These are phyloP conservation scores for Xanthia togata DNA, from an alignment of 2,888 invertebrate species.

Conservation along the genomic window DNA sequence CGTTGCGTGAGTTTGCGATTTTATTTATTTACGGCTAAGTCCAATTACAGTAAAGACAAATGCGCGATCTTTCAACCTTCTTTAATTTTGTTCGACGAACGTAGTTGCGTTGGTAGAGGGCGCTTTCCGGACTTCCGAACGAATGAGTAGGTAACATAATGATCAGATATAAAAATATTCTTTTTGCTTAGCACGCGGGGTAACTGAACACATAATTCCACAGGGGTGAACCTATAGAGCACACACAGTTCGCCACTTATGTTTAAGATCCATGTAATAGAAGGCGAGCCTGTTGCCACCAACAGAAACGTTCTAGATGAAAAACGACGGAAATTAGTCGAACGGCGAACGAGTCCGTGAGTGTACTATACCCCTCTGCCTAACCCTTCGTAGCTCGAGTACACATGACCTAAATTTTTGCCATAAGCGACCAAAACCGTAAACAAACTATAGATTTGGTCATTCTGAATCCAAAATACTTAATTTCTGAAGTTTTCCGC, in stretches of 20 bases:
- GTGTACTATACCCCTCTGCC: too few relatives aligned
- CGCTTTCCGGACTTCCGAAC: background rate
- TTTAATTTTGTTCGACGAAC: background rate
- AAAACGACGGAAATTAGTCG: background rate
- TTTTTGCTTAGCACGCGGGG: too few relatives aligned
- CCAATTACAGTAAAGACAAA: background rate
- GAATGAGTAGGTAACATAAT: too few relatives aligned
- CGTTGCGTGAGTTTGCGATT: background rate
- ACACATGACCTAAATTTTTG: too few relatives aligned
- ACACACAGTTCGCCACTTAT: background rate
- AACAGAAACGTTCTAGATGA: background rate
- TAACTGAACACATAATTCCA: too few relatives aligned
- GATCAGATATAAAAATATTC: too few relatives aligned
- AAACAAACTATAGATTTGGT: too few relatives aligned
- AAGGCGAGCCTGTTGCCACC: background rate
- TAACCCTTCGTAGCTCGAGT: too few relatives aligned
- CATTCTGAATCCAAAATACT: too few relatives aligned
- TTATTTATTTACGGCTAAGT: background rate
- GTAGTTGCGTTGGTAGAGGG: background rate
- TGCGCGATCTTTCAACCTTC: background rate
- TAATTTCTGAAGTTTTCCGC: too few relatives aligned
- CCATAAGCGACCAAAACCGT: too few relatives aligned
- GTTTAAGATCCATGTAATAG: background rate
- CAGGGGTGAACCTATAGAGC: background rate
- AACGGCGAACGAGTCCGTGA: background rate